A percentile compares a stretch with the other conserved stretches of the same genome.
Evolutionary conservation across 2,888 invertebrate species (phyloP).

Genomic region (Sceliomorpha sp.): DNA sequence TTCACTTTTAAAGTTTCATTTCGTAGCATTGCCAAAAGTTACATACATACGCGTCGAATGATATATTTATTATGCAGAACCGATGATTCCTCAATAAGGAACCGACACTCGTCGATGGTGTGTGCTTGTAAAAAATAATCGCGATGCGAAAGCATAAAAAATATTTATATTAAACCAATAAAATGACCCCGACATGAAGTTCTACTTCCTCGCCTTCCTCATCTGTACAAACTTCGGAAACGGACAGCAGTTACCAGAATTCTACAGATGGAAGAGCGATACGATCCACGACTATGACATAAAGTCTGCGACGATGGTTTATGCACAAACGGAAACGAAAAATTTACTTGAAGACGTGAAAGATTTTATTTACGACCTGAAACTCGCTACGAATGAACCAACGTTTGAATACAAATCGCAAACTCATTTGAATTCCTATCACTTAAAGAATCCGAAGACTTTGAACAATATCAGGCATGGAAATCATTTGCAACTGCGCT

Average conservation of each 20-base stretch:
- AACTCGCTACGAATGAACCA: constrained; percentile 16
- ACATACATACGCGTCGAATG: background rate
- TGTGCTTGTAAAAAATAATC: constrained; percentile 17
- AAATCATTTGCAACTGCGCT: constrained; percentile 34
- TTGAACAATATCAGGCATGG: constrained; percentile 47
- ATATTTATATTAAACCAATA: constrained; percentile 24
- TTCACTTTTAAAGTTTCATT: constrained; percentile 7
- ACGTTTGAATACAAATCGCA: constrained; percentile 21
- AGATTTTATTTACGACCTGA: constrained; percentile 20
- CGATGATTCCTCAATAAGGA: too few species aligned
- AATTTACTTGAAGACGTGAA: constrained; percentile 18
- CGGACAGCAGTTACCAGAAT: constrained; percentile 39
- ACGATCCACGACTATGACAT: constrained; percentile 14
- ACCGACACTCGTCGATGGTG: background rate
- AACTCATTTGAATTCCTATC: constrained; percentile 25
- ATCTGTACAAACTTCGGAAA: constrained; percentile 30
- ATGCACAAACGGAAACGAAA: constrained; percentile 14
- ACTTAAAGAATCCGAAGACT: constrained; percentile 32
- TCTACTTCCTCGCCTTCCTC: constrained; percentile 42
- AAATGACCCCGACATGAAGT: constrained; percentile 51
- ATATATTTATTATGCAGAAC: background rate
- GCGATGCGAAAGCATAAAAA: constrained; percentile 3
- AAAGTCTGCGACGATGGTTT: constrained; percentile 16
- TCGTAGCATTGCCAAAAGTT: constrained; percentile 8
- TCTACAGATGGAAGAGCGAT: constrained; percentile 27